Evolutionary conservation across 2,113 vertebrate species (phyloP).

Genomic region (Odontesthes bonariensis): DNA sequence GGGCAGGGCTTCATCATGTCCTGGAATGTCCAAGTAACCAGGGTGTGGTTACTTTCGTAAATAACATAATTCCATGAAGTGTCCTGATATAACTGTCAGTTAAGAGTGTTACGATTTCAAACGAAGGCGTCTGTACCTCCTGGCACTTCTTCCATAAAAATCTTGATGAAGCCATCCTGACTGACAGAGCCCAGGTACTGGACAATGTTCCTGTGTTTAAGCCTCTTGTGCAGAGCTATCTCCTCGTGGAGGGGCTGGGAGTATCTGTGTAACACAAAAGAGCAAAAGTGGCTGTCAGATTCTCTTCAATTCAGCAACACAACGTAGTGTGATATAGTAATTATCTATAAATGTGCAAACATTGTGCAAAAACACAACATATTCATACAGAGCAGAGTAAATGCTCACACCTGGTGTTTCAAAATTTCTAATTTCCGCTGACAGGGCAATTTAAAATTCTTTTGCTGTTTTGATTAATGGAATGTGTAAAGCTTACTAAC

Average conservation of each 20-base stretch:
- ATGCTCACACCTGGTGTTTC: neutral
- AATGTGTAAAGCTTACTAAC: neutral
- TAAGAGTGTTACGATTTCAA: neutral
- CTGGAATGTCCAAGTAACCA: neutral
- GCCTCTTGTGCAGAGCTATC: conserved; percentile 90
- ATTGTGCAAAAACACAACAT: no score
- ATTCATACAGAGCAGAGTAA: neutral
- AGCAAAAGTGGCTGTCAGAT: neutral
- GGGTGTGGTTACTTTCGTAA: neutral
- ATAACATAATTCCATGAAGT: neutral
- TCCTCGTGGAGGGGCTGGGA: conserved; percentile 94
- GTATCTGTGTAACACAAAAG: conserved; percentile 76
- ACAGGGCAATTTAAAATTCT: no score
- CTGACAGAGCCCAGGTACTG: conserved; percentile 93
- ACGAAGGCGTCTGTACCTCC: conserved; percentile 82
- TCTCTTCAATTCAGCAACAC: neutral
- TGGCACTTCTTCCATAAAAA: conserved; percentile 97
- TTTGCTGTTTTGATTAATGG: no score
- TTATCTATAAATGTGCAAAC: neutral
- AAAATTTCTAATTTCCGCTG: no score
- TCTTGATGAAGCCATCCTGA: conserved; percentile 92
- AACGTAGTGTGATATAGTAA: neutral
- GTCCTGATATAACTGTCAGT: neutral
- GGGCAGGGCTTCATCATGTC: neutral
- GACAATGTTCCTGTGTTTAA: conserved; percentile 93